Evolutionary conservation across 1,140 invertebrate genomes (phyloP).

Genomic region (Vollenhovia emeryi): DNA sequence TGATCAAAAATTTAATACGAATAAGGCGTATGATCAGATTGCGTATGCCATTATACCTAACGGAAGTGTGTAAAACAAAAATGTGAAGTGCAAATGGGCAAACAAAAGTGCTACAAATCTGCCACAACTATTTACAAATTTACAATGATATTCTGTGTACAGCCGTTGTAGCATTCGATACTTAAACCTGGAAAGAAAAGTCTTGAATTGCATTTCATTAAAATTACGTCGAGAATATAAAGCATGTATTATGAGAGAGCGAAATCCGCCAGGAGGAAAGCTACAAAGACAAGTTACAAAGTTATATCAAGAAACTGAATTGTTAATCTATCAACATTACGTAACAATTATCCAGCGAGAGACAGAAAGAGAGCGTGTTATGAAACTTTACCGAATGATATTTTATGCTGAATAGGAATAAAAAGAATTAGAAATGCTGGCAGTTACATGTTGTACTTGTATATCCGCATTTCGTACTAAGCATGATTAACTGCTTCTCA

Average conservation of each 20-base stretch:
- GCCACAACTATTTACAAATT: slow-evolving; percentile 68
- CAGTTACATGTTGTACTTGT: not conserved
- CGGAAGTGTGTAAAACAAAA: slow-evolving; percentile 33
- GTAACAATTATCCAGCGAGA: slow-evolving; percentile 22
- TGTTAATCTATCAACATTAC: slow-evolving; percentile 27
- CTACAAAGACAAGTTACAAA: slow-evolving; percentile 24
- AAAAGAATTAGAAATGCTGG: slow-evolving; percentile 23
- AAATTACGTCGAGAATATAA: not conserved
- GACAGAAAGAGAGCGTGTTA: slow-evolving; percentile 16
- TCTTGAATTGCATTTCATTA: slow-evolving; percentile 38
- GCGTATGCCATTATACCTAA: not conserved
- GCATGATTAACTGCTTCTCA: not conserved
- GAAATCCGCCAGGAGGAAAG: not conserved
- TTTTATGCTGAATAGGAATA: not conserved
- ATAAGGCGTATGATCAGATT: not conserved
- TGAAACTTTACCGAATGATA: slow-evolving; percentile 8
- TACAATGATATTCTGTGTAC: slow-evolving; percentile 63
- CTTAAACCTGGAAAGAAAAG: slow-evolving; percentile 66
- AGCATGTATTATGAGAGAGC: slow-evolving; percentile 14
- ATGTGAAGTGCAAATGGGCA: slow-evolving; percentile 43
- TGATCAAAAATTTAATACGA: not conserved
- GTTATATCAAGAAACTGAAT: slow-evolving; percentile 24
- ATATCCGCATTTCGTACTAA: slow-evolving; percentile 10
- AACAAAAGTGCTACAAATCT: slow-evolving; percentile 61
- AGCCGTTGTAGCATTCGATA: slow-evolving; percentile 73